A percentile compares a stretch with the other conserved stretches of the same genome.
These are phyloP conservation scores for Amiota minor DNA, from an alignment of 2,888 invertebrate species.

Conservation along the genomic window DNA sequence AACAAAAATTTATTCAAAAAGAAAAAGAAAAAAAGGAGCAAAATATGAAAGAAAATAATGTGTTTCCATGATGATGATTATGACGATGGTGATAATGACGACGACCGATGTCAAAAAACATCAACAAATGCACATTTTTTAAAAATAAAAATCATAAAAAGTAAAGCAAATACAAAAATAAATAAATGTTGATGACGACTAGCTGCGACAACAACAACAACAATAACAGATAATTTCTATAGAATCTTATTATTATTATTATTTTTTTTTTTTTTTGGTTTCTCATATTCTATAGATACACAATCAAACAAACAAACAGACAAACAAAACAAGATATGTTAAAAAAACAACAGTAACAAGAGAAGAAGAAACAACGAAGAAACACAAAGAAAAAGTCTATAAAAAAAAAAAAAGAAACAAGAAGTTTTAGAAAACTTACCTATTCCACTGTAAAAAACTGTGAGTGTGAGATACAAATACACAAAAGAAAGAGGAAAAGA, in stretches of 20 bases:
- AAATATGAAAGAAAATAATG: conserved; percentile 10
- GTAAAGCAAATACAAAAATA: conserved; percentile 1
- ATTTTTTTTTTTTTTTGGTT: conserved; percentile 7
- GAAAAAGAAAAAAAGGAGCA: conserved; percentile 36
- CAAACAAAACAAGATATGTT: neutral
- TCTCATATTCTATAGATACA: conserved; percentile 2
- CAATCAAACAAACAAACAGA: neutral
- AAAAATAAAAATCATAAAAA: conserved; percentile 17
- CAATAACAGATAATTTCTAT: conserved; percentile 1
- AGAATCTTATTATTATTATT: too few species aligned
- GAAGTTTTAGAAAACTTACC: conserved; percentile 59
- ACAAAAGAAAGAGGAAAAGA: neutral
- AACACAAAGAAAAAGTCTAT: neutral
- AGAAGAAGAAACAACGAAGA: neutral
- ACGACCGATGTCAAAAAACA: neutral
- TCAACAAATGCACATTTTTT: neutral
- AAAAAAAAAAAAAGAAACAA: conserved; percentile 12
- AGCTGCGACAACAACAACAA: neutral
- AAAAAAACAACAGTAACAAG: conserved; percentile 6
- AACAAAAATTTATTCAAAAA: conserved; percentile 50
- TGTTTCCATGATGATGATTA: too few species aligned
- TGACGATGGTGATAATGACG: too few species aligned
- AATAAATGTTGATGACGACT: conserved; percentile 1
- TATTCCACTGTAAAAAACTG: conserved; percentile 60
- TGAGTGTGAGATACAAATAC: conserved; percentile 55